phyloP scores from a whole-genome alignment of 2,797 vertebrate species.

The Oreonectes daqikongensis region DNA sequence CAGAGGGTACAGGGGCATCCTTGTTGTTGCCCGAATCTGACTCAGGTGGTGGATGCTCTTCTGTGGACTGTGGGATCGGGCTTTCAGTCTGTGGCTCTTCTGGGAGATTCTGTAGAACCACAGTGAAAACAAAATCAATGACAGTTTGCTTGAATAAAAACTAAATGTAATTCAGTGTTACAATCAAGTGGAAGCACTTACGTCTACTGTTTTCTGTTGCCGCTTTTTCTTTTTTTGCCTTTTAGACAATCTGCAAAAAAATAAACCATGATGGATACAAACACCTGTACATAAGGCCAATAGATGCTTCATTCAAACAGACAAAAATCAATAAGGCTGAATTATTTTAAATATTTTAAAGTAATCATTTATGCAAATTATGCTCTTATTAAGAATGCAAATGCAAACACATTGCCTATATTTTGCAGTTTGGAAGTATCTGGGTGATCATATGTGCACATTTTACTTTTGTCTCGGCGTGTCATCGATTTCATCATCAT shows the following conservation, averaged over 20 bases:
- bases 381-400: background rate
- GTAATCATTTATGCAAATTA: background rate
- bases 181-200: slow-evolving; percentile 62
- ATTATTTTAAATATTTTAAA: background rate
- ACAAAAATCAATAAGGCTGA: background rate
- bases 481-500: slow-evolving; percentile 65
- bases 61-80: slow-evolving; percentile 37
- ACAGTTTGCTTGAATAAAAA: background rate
- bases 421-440: background rate
- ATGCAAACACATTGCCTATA: background rate
- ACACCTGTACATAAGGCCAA: background rate
- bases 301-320: background rate
- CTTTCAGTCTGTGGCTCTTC: slow-evolving; percentile 43
- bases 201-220: slow-evolving; percentile 80
- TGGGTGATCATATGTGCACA: background rate
- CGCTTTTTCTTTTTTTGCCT: slow-evolving; percentile 92
- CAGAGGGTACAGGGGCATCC: slow-evolving; percentile 39
- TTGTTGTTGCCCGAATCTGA: slow-evolving; percentile 45
- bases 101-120: slow-evolving; percentile 51
- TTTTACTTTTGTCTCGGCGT: slow-evolving; percentile 82
- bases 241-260: slow-evolving; percentile 83
- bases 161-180: background rate
- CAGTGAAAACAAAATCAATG: background rate
- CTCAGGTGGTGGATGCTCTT: slow-evolving; percentile 15
- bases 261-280: background rate